Percentiles rank a stretch among this genome's conserved stretches.
These are phyloP conservation scores for Scaptomyza reducta DNA, from an alignment of 2,888 invertebrate genomes.

Conservation along the genomic window DNA sequence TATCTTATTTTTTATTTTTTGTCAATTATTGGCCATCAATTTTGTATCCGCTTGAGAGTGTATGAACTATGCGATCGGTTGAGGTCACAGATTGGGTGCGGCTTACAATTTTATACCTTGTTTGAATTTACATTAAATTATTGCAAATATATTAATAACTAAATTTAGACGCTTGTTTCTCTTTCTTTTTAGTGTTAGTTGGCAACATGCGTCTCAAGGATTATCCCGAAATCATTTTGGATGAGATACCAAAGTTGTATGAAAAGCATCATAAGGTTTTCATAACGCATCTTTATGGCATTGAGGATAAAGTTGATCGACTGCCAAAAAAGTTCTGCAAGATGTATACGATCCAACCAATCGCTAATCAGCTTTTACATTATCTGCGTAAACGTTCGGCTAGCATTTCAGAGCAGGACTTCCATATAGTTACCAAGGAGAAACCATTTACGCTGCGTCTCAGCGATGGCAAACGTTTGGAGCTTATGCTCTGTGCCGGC, in stretches of 20 bases:
- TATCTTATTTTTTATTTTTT: no score
- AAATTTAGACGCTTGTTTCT: neutral
- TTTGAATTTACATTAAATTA: neutral
- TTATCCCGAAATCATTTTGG: conserved; percentile 57
- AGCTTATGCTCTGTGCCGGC: conserved; percentile 64
- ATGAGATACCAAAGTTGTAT: conserved; percentile 61
- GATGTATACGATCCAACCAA: conserved; percentile 61
- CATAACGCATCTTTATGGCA: conserved; percentile 45
- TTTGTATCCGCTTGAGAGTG: conserved; percentile 49
- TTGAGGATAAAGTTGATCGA: conserved; percentile 37
- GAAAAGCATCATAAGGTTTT: conserved; percentile 53
- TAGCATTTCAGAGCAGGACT: conserved; percentile 37
- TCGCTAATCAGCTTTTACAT: conserved; percentile 48
- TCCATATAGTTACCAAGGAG: conserved; percentile 39
- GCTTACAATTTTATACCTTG: neutral
- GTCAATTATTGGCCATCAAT: conserved; percentile 48
- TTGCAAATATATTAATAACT: neutral
- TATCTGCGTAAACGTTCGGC: conserved; percentile 45
- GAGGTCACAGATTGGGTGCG: conserved; percentile 28
- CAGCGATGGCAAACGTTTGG: conserved; percentile 49
- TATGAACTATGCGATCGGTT: conserved; percentile 21
- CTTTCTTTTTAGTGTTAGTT: conserved; percentile 5
- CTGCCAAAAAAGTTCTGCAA: conserved; percentile 58
- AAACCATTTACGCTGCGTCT: conserved; percentile 49
- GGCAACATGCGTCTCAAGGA: conserved; percentile 56